These are phyloP conservation scores for Myzus persicae DNA, from an alignment of 1,140 invertebrate species.

Conservation along the genomic window DNA sequence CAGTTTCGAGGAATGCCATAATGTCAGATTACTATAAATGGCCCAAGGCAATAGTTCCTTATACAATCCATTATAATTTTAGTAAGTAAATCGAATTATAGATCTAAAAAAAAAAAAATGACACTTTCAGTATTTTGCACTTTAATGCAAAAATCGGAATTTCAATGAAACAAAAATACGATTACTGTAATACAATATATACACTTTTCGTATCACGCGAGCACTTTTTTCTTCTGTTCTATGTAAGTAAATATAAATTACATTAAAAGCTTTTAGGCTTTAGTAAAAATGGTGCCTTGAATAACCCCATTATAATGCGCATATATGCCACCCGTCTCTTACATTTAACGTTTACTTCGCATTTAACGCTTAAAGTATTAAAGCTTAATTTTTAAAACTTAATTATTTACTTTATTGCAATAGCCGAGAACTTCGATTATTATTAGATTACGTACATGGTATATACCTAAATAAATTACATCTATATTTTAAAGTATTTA, in stretches of 20 bases:
- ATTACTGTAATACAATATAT: neutral
- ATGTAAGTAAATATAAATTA: neutral
- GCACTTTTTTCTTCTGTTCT: neutral
- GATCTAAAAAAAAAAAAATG: too few species aligned
- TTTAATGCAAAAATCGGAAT: neutral
- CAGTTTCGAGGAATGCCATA: constrained; percentile 60
- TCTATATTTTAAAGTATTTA: neutral
- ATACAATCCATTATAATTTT: constrained; percentile 60
- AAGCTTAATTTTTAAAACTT: neutral
- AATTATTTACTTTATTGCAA: neutral
- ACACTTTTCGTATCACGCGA: neutral
- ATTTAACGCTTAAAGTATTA: constrained; percentile 9
- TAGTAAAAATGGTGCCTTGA: neutral
- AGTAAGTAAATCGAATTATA: constrained; percentile 59
- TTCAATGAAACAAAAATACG: neutral
- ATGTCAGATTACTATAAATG: constrained; percentile 60
- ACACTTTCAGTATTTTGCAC: neutral
- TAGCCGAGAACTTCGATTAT: neutral
- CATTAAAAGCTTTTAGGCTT: constrained; percentile 38
- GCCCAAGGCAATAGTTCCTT: constrained; percentile 61
- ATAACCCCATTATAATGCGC: neutral
- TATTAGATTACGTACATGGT: neutral
- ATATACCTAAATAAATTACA: neutral
- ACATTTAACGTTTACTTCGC: neutral
- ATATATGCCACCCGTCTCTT: neutral